phyloP scores from a whole-genome alignment of 2,113 vertebrate species.

The Puma concolor region DNA sequence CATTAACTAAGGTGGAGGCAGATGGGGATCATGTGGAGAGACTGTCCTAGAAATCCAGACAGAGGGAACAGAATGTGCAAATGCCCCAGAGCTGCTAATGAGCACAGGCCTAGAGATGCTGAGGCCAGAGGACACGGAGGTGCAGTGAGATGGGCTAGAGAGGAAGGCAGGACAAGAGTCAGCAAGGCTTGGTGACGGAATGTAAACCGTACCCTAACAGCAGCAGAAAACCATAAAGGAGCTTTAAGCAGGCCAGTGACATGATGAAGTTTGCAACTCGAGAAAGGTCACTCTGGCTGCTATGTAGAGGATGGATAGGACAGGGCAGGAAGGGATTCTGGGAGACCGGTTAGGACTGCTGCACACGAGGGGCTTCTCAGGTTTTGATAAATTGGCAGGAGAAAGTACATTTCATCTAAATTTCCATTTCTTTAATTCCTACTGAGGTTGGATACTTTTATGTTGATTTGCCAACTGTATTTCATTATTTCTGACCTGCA shows the following conservation, averaged over 20 bases:
- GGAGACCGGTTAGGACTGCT: neutral
- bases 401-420: neutral
- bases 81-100: neutral
- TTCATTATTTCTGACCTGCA: neutral
- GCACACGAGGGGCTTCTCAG: neutral
- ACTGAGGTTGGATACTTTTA: slow-evolving; percentile 4
- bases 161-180: neutral
- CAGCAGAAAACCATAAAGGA: neutral
- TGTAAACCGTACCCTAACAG: neutral
- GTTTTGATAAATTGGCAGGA: neutral
- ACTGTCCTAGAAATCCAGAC: neutral
- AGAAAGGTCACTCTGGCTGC: neutral
- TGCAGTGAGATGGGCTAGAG: neutral
- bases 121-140: neutral
- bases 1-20: neutral
- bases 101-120: neutral
- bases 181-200: neutral
- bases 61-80: neutral
- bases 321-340: neutral
- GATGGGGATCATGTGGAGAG: neutral
- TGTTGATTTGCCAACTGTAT: neutral
- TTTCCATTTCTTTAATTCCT: slow-evolving; percentile 42
- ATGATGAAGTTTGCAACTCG: neutral
- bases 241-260: neutral
- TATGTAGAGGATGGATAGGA: neutral